Conservation (phyloP, 2,888 invertebrate species). For the Ophraella communa region DNA sequence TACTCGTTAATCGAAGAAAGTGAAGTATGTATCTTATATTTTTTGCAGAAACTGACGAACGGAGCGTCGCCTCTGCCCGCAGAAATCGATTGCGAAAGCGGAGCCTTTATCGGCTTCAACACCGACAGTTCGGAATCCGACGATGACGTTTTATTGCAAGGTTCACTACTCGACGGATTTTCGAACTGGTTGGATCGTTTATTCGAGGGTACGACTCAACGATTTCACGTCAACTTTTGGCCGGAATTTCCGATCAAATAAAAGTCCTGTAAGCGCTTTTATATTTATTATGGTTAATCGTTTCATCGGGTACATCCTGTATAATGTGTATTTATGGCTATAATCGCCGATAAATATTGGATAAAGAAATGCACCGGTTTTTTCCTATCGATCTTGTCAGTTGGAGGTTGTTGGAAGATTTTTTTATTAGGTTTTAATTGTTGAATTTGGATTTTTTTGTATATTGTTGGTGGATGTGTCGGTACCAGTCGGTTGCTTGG, state of each 20-base stretch:
- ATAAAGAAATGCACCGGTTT: conserved; percentile 2
- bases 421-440: conserved; percentile 12
- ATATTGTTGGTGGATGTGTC: neutral
- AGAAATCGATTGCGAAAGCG: conserved; percentile 73
- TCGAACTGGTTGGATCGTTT: conserved; percentile 96
- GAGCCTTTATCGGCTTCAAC: conserved; percentile 85
- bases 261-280: conserved; percentile 39
- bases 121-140: conserved; percentile 68
- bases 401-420: conserved; percentile 4
- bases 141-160: conserved; percentile 63
- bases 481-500: neutral
- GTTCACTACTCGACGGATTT: conserved; percentile 81
- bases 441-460: conserved; percentile 8
- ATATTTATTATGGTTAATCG: conserved; percentile 12
- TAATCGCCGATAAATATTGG: conserved; percentile 1
- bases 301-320: conserved; percentile 8
- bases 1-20: no score
- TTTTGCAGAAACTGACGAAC: conserved; percentile 5
- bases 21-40: no score
- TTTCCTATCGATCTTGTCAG: neutral
- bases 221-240: conserved; percentile 97
- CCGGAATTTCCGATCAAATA: conserved; percentile 92
- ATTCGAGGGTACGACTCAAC: conserved; percentile 94
- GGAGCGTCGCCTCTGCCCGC: neutral
- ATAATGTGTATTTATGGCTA: conserved; percentile 3